Evolutionary conservation across 2,888 invertebrate genomes (phyloP).

Genomic region (Pollenia labialis): DNA sequence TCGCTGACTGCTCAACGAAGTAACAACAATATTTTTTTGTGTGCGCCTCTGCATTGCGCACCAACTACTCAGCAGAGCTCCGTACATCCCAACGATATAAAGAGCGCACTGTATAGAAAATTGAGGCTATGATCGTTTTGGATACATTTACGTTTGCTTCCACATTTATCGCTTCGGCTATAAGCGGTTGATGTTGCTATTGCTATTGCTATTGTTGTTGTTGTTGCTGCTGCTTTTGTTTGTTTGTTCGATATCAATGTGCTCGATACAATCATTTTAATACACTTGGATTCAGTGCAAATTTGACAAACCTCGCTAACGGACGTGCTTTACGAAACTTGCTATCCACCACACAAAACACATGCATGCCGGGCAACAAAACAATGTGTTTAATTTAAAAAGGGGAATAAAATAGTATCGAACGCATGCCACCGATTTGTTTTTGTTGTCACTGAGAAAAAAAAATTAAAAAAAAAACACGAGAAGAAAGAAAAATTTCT

Average conservation of each 20-base stretch:
- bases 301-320: conserved; percentile 79
- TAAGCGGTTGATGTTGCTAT: conserved; percentile 30
- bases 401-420: background rate
- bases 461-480: conserved; percentile 18
- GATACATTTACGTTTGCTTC: conserved; percentile 55
- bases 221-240: conserved; percentile 15
- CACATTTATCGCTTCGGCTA: conserved; percentile 43
- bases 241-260: conserved; percentile 61
- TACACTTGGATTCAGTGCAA: conserved; percentile 79
- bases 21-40: conserved; percentile 48
- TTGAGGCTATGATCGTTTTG: conserved; percentile 53
- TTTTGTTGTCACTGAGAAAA: conserved; percentile 31
- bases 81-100: conserved; percentile 41
- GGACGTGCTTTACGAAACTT: conserved; percentile 76
- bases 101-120: conserved; percentile 58
- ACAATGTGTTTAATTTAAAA: conserved; percentile 12
- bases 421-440: conserved; percentile 47
- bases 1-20: conserved; percentile 12
- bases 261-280: conserved; percentile 69
- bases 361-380: conserved; percentile 62
- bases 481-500: conserved; percentile 27
- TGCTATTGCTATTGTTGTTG: background rate
- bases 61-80: conserved; percentile 39
- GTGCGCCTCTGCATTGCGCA: conserved; percentile 64
- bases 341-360: conserved; percentile 45